These are phyloP conservation scores for Myotis daubentonii DNA, from an alignment of 2,797 vertebrate species.

Conservation along the genomic window DNA sequence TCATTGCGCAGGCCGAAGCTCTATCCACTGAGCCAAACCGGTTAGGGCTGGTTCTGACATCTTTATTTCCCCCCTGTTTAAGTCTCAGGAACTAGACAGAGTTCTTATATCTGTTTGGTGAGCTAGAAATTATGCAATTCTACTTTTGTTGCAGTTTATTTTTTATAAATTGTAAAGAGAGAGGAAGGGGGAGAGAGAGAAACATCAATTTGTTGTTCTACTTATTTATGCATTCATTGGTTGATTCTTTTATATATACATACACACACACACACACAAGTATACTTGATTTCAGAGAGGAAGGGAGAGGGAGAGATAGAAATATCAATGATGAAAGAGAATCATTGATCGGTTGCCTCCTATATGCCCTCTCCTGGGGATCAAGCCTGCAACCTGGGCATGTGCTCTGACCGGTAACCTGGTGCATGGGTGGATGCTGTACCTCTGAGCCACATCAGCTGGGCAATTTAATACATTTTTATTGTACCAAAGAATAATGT, in stretches of 20 bases:
- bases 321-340: not conserved
- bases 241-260: not conserved
- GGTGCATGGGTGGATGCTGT: not conserved
- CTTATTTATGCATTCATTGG: not conserved
- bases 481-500: not conserved
- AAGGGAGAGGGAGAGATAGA: not conserved
- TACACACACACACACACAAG: not conserved
- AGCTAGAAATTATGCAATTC: not conserved
- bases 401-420: not conserved
- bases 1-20: no score
- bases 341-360: not conserved
- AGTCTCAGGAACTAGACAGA: not conserved
- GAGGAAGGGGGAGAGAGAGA: not conserved
- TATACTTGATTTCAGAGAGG: not conserved
- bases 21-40: no score
- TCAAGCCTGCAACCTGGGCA: not conserved
- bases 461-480: not conserved
- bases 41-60: not conserved
- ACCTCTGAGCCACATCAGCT: not conserved
- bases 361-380: not conserved
- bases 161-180: not conserved
- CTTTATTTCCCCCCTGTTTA: conserved; percentile 16
- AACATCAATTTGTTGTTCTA: not conserved
- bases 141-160: not conserved
- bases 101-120: conserved; percentile 2